A percentile compares a stretch with the other conserved stretches of the same genome.
Conservation (phyloP, 1,140 invertebrate genomes). For the Papilio polytes region DNA sequence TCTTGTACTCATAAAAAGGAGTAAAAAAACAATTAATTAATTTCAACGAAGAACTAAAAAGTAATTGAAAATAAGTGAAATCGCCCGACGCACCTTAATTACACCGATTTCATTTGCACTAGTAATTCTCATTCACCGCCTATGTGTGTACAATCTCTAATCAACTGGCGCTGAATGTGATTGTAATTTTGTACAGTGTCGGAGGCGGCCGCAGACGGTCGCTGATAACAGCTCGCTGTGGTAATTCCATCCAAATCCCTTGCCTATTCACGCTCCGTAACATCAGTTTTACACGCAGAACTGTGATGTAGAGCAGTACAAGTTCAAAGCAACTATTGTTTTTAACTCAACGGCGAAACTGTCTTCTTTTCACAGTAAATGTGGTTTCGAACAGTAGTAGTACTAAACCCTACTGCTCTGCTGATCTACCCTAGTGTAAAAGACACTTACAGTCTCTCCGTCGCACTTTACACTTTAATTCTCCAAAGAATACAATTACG, state of each 20-base stretch:
- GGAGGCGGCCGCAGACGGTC: not conserved
- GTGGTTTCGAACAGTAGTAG: not conserved
- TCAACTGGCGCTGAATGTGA: conserved; percentile 3
- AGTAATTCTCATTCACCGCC: not conserved
- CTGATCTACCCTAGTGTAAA: not conserved
- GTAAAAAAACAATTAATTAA: not conserved
- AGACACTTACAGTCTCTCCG: not conserved
- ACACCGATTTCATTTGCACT: not conserved
- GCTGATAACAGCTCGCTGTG: conserved; percentile 3
- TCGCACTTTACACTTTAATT: conserved; percentile 17
- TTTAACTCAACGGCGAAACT: too few relatives aligned
- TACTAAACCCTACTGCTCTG: not conserved
- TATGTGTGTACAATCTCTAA: conserved; percentile 24
- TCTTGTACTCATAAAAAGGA: too few relatives aligned
- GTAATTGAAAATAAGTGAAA: not conserved
- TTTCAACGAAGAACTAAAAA: not conserved
- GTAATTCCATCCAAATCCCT: not conserved
- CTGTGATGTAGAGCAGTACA: too few relatives aligned
- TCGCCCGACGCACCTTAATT: not conserved
- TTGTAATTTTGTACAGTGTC: not conserved
- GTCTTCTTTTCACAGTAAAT: too few relatives aligned
- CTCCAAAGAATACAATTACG: conserved; percentile 1
- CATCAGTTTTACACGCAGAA: not conserved
- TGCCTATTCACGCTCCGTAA: conserved; percentile 1
- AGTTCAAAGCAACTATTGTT: too few relatives aligned